A percentile compares a stretch with the other conserved stretches of the same genome.
Evolutionary conservation across 1,140 invertebrate genomes (phyloP).

Genomic region (Pseudomyrmex sp.): DNA sequence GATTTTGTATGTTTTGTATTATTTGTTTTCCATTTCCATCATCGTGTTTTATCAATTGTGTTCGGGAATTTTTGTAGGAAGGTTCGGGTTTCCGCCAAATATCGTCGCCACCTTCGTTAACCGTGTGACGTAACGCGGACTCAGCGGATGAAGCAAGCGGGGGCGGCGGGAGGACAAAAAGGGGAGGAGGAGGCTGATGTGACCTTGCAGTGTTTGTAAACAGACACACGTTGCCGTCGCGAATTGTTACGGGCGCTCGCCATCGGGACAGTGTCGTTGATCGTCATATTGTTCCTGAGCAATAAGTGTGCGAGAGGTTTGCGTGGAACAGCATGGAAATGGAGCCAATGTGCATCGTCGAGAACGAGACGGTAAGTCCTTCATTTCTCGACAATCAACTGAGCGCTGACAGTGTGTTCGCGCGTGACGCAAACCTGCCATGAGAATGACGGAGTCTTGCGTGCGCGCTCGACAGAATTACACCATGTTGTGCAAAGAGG

Average conservation of each 20-base stretch:
- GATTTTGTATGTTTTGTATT: neutral
- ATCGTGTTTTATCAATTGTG: neutral
- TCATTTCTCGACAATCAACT: conserved; percentile 26
- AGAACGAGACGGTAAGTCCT: conserved; percentile 82
- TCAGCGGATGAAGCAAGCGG: conserved; percentile 45
- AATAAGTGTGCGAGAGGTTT: neutral
- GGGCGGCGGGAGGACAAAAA: conserved; percentile 22
- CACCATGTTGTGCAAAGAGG: conserved; percentile 71
- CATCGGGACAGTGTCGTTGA: conserved; percentile 45
- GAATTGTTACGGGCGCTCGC: conserved; percentile 60
- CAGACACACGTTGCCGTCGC: conserved; percentile 82
- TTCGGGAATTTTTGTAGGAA: neutral
- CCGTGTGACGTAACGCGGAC: conserved; percentile 76
- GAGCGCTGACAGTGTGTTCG: conserved; percentile 67
- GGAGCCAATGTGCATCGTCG: conserved; percentile 79
- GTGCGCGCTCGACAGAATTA: conserved; percentile 62
- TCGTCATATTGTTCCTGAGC: conserved; percentile 39
- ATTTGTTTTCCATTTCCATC: neutral
- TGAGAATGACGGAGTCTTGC: conserved; percentile 60
- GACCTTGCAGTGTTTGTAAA: conserved; percentile 85
- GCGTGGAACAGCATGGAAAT: conserved; percentile 75
- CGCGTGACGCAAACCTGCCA: conserved; percentile 71
- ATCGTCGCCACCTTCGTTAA: conserved; percentile 53
- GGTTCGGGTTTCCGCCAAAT: neutral
- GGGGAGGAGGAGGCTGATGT: conserved; percentile 77